Percentiles rank a stretch among this genome's conserved stretches.
Evolutionary conservation across 2,888 invertebrate species (phyloP).

Genomic region (Pachycephus smyrnensis): DNA sequence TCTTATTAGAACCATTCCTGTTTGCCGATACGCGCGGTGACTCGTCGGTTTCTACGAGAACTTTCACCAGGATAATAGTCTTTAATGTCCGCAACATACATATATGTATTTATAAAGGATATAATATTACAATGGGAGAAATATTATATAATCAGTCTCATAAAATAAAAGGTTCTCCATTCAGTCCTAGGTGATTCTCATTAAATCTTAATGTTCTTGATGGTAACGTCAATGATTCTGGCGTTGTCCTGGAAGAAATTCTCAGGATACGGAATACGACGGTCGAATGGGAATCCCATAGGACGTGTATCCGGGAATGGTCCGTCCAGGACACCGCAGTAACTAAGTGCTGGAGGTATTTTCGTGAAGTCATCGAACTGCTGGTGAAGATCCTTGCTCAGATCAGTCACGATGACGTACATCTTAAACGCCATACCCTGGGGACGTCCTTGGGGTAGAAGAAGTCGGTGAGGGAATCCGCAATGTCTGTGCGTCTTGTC

Average conservation of each 20-base stretch:
- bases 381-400: slow-evolving; percentile 11
- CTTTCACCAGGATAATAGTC: not conserved
- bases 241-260: slow-evolving; percentile 75
- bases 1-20: not conserved
- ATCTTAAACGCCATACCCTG: slow-evolving; percentile 74
- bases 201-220: slow-evolving; percentile 56
- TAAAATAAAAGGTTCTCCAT: not conserved
- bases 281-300: slow-evolving; percentile 79
- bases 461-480: slow-evolving; percentile 71
- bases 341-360: slow-evolving; percentile 43
- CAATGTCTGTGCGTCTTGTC: slow-evolving; percentile 68
- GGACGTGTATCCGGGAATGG: slow-evolving; percentile 73
- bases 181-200: not conserved
- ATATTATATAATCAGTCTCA: not conserved
- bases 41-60: not conserved
- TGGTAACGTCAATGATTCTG: slow-evolving; percentile 72
- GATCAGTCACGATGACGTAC: slow-evolving; percentile 69
- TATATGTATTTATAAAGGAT: not conserved
- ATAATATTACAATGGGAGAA: not conserved
- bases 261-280: slow-evolving; percentile 70
- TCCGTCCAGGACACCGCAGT: slow-evolving; percentile 71
- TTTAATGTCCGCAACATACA: not conserved
- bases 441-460: slow-evolving; percentile 72
- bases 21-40: not conserved
- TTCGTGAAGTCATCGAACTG: not conserved